These are phyloP conservation scores for Simalia tracyae DNA, from an alignment of 2,797 vertebrate species.

Conservation along the genomic window DNA sequence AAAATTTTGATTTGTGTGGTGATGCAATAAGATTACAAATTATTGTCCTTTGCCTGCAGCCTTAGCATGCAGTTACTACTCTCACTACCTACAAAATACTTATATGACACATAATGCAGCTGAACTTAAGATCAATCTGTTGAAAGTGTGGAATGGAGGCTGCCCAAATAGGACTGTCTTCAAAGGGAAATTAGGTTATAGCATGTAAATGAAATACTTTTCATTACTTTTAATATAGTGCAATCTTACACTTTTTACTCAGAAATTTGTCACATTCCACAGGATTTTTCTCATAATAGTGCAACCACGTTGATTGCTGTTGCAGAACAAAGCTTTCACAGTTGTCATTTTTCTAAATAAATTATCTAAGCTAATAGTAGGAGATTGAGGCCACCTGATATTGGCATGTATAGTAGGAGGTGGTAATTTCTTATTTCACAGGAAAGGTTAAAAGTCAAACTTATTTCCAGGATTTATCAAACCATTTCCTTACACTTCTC, in stretches of 20 bases:
- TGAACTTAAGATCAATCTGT: background rate
- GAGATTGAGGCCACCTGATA: background rate
- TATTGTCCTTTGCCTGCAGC: background rate
- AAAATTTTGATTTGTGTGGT: background rate
- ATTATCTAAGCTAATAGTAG: background rate
- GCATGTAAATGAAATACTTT: background rate
- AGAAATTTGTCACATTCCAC: background rate
- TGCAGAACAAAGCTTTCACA: background rate
- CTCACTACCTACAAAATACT: background rate
- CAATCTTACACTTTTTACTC: background rate
- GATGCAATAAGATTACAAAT: background rate
- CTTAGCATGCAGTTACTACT: background rate
- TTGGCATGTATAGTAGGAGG: background rate
- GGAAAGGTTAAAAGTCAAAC: background rate
- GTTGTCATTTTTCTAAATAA: background rate
- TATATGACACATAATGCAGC: background rate
- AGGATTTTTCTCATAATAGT: background rate
- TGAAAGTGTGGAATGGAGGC: background rate
- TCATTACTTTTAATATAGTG: background rate
- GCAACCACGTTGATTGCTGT: background rate
- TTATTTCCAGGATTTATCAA: background rate
- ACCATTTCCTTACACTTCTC: background rate
- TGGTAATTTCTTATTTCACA: background rate
- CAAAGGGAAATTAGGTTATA: background rate
- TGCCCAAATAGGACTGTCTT: background rate